Evolutionary conservation across 2,113 vertebrate species (phyloP), one percentile per base, ranked within the genome.

Genomic region (Dendropsophus ebraccatus): DNA sequence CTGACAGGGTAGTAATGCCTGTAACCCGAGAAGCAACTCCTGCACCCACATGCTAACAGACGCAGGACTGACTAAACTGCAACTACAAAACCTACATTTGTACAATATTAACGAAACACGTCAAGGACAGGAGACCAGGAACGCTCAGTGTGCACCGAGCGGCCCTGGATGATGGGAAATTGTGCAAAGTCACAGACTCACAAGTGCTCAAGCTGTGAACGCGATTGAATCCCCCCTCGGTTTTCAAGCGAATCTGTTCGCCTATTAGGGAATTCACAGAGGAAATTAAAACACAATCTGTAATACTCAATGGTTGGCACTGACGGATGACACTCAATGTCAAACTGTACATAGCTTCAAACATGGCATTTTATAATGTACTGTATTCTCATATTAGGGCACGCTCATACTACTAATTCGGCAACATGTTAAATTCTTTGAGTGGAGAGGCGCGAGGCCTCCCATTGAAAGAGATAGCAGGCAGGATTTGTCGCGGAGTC

Each of bases 51-150:
- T 23, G 17, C 32, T 10, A 45, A 30, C 17, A 81, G n/a, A 65
- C 45, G 10, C 45, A 49, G 1, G 12, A 49, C 47, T 14, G 32
- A 70, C 32, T 19, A 28, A 11, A 32, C 13, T 58, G 17, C 14
- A 70, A 73, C 62, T 56, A 35, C 1, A 30, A 50, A 47, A 21
- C 2, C 35, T 7, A 32, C 23, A 81, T 58, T 54, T 30, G 47
- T 52, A 37, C 23, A 65, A 62, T 45, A 78, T 19, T 25, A 41
- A 47, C 60, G 70, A 78, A 70, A 45, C 21, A 21, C 25, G 14
- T 77, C 47, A 85, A 85, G 84, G 75, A 70, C 30, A 78, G 75
- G 12, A 85, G 28, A 85, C 58, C 79, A 45, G 41, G 25, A 37
- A 5, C 1, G 19, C 11, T 19, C 17, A 52, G 16, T 60, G 16